Conservation (phyloP, 2,797 vertebrate genomes). For the Ctenosaura bakeri region DNA sequence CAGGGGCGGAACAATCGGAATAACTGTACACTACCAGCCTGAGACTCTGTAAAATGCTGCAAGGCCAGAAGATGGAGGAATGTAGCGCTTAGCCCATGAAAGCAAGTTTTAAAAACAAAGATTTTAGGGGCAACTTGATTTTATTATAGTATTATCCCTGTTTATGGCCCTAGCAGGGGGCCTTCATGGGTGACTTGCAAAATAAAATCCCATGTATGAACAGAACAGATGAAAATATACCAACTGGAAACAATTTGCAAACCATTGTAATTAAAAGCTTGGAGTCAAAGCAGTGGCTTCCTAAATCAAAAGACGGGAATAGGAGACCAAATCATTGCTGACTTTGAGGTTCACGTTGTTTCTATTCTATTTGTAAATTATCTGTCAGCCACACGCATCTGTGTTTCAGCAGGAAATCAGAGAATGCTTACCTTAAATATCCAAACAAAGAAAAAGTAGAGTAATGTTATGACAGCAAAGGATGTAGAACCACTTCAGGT, state of each 20-base stretch:
- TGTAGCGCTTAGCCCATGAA: neutral
- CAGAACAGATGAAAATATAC: neutral
- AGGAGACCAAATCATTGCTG: neutral
- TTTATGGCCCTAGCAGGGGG: too few species aligned
- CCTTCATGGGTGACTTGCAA: too few species aligned
- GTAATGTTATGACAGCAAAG: neutral
- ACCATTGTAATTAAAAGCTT: neutral
- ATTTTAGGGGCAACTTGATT: neutral
- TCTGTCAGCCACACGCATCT: neutral
- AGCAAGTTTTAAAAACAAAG: neutral
- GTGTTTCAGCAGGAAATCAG: neutral
- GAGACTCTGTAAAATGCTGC: neutral
- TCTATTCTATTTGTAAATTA: neutral
- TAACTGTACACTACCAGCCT: conserved; percentile 49
- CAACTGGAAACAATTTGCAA: neutral
- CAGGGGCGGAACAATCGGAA: conserved; percentile 42
- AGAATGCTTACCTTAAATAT: neutral
- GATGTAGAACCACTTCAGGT: neutral
- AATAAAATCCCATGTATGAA: too few species aligned
- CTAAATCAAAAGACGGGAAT: neutral
- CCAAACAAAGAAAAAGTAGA: neutral
- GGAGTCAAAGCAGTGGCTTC: neutral
- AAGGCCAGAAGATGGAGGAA: neutral
- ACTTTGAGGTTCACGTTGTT: neutral
- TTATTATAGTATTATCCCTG: too few species aligned